These are phyloP conservation scores for Aldrovandia affinis DNA, from an alignment of 2,797 vertebrate genomes.

Conservation along the genomic window DNA sequence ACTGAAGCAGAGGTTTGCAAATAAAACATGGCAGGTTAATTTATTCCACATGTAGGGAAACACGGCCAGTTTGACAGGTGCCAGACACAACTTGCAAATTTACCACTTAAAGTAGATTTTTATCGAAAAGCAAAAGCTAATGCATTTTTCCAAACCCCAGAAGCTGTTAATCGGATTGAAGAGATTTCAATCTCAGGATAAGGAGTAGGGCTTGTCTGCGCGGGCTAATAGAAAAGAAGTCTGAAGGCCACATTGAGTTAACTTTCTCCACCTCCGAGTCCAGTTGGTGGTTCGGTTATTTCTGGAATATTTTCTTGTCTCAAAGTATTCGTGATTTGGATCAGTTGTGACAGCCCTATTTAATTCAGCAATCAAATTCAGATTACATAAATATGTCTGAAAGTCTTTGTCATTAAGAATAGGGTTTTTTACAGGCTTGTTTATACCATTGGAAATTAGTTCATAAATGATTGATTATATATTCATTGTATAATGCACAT, in stretches of 20 bases:
- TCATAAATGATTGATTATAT: not conserved
- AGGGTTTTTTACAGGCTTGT: not conserved
- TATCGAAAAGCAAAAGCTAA: conserved; percentile 18
- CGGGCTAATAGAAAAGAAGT: not conserved
- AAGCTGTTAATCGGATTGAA: conserved; percentile 19
- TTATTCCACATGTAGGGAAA: not conserved
- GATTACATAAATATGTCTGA: not conserved
- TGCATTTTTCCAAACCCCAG: conserved; percentile 7
- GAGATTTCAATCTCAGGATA: conserved; percentile 18
- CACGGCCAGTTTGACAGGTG: not conserved
- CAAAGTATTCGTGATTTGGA: not conserved
- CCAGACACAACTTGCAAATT: not conserved
- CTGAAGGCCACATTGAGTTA: not conserved
- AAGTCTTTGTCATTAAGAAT: not conserved
- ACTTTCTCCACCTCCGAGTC: not conserved
- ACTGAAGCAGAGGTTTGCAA: not conserved
- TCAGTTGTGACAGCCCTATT: not conserved
- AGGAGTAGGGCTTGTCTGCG: not conserved
- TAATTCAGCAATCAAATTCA: not conserved
- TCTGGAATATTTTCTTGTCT: not conserved
- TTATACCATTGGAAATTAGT: not conserved
- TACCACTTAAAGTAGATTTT: conserved; percentile 8
- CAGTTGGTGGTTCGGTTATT: not conserved
- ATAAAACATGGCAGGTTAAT: conserved; percentile 6
- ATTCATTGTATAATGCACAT: not conserved